phyloP scores from a whole-genome alignment of 2,113 vertebrate genomes.

The Diphyllodes magnificus region DNA sequence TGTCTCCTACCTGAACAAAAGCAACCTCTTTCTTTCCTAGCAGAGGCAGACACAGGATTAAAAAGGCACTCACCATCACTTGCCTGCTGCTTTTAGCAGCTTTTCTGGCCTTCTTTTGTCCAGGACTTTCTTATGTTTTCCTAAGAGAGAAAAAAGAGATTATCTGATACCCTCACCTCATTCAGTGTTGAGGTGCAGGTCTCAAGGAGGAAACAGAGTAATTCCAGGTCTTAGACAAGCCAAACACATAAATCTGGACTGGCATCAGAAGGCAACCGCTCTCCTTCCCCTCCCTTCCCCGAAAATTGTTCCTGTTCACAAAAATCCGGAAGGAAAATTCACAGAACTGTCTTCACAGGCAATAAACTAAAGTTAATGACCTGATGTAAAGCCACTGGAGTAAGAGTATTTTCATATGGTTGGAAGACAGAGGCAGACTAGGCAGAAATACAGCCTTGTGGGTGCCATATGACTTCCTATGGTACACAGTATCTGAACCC shows the following conservation, averaged over 20 bases:
- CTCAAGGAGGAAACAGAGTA: background rate
- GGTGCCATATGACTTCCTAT: background rate
- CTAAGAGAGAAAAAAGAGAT: background rate
- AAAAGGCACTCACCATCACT: background rate
- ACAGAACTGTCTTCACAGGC: background rate
- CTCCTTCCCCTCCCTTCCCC: background rate
- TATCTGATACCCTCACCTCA: background rate
- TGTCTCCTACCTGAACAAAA: background rate
- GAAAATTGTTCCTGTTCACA: background rate
- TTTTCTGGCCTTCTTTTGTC: background rate
- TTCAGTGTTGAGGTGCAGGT: background rate
- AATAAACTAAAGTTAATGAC: slow-evolving; percentile 40
- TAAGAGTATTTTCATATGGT: slow-evolving; percentile 39
- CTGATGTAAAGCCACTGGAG: slow-evolving; percentile 21
- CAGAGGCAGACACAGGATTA: background rate
- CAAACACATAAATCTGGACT: background rate
- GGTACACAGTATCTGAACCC: background rate
- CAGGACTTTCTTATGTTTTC: background rate
- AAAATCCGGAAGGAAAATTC: slow-evolving; percentile 1
- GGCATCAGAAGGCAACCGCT: background rate
- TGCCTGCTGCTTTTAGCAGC: background rate
- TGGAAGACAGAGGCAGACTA: background rate
- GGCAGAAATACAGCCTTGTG: slow-evolving; percentile 7
- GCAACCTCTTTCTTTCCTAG: background rate
- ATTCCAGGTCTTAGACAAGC: background rate